These are phyloP conservation scores for Sinocyclocheilus anshuiensis DNA, from an alignment of 2,113 vertebrate species.

Conservation along the genomic window DNA sequence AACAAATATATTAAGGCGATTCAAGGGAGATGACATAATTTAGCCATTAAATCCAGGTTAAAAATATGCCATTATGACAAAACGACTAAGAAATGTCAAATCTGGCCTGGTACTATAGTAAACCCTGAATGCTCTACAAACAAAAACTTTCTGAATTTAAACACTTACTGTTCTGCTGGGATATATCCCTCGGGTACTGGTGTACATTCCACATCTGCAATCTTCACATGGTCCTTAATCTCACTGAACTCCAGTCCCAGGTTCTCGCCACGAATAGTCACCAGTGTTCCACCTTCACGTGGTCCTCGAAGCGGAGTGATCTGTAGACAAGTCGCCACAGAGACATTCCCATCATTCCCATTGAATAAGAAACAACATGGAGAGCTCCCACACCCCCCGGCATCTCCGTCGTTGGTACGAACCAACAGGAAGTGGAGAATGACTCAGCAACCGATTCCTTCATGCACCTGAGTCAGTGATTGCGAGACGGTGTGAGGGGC, in stretches of 20 bases:
- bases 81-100: not conserved
- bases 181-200: conserved; percentile 92
- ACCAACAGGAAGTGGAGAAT: conserved; percentile 42
- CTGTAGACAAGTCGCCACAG: conserved; percentile 67
- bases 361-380: conserved; percentile 23
- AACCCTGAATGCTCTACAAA: not conserved
- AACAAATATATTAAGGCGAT: not conserved
- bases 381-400: not conserved
- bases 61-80: not conserved
- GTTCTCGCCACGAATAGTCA: conserved; percentile 96
- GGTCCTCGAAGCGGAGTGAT: conserved; percentile 91
- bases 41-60: not conserved
- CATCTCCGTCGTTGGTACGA: conserved; percentile 30
- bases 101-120: not conserved
- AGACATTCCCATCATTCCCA: conserved; percentile 4
- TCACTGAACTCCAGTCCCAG: conserved; percentile 93
- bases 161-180: conserved; percentile 95
- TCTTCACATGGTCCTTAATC: conserved; percentile 88
- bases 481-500: conserved; percentile 36
- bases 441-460: conserved; percentile 40
- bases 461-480: conserved; percentile 46
- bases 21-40: not conserved
- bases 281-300: conserved; percentile 92
- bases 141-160: not conserved
- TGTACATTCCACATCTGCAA: conserved; percentile 92